Conservation (phyloP, 2,888 invertebrate genomes). For the Polydesmus complanatus region DNA sequence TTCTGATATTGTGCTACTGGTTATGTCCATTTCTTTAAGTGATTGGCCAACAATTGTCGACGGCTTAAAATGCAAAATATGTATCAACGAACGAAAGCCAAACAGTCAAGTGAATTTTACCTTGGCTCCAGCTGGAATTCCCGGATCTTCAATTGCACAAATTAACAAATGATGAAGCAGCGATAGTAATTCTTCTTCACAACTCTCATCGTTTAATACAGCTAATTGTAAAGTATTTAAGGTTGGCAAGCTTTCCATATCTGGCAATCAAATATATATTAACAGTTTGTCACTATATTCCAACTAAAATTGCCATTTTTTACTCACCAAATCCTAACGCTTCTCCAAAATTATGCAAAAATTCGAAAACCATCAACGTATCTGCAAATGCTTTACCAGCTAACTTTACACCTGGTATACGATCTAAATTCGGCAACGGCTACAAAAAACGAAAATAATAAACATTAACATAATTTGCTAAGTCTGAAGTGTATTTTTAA, state of each 20-base stretch:
- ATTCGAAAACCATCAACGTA: slow-evolving; percentile 88
- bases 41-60: slow-evolving; percentile 83
- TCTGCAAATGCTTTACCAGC: slow-evolving; percentile 83
- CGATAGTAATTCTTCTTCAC: slow-evolving; percentile 60
- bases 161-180: slow-evolving; percentile 79
- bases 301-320: background rate
- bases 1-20: slow-evolving; percentile 80
- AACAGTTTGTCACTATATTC: background rate
- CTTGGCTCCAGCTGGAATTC: slow-evolving; percentile 44
- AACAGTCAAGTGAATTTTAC: slow-evolving; percentile 1
- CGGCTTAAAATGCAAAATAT: slow-evolving; percentile 37
- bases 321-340: slow-evolving; percentile 77
- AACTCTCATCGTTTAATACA: slow-evolving; percentile 61
- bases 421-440: slow-evolving; percentile 42
- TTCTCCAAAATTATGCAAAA: slow-evolving; percentile 88
- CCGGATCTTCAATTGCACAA: slow-evolving; percentile 73
- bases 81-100: background rate
- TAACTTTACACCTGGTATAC: slow-evolving; percentile 65
- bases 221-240: slow-evolving; percentile 75
- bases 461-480: background rate
- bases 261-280: slow-evolving; percentile 33
- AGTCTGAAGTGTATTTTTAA: background rate
- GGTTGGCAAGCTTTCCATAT: slow-evolving; percentile 73
- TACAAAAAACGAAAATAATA: slow-evolving; percentile 21
- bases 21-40: slow-evolving; percentile 64